phyloP scores from a whole-genome alignment of 2,797 vertebrate species.

The Dicrostonyx torquatus region DNA sequence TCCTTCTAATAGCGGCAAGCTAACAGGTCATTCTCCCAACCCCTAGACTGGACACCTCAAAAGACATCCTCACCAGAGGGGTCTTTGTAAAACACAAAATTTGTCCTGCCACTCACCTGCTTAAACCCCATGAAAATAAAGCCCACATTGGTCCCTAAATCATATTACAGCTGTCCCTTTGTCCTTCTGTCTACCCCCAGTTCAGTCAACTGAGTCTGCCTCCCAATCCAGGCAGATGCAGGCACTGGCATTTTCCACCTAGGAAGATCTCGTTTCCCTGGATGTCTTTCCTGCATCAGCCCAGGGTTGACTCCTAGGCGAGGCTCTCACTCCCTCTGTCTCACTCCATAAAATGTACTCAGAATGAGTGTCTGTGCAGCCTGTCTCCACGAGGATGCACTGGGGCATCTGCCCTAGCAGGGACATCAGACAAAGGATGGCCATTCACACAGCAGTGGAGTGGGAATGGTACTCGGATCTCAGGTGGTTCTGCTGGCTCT shows the following conservation, averaged over 20 bases:
- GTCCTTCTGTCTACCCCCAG: not conserved
- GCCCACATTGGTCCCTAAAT: not conserved
- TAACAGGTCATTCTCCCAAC: not conserved
- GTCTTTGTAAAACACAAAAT: not conserved
- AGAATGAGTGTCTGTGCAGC: not conserved
- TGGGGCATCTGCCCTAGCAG: not conserved
- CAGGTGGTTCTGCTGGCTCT: not conserved
- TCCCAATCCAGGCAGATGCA: not conserved
- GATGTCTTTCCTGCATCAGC: not conserved
- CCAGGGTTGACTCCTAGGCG: not conserved
- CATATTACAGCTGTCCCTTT: not conserved
- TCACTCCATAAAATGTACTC: not conserved
- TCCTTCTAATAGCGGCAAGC: not conserved
- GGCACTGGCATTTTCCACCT: too few relatives aligned
- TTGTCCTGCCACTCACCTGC: not conserved
- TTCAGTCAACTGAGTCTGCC: not conserved
- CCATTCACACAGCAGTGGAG: too few relatives aligned
- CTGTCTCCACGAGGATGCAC: not conserved
- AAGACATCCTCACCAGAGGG: not conserved
- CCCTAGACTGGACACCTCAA: not conserved
- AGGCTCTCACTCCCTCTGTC: not conserved
- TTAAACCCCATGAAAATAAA: not conserved
- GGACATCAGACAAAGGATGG: not conserved
- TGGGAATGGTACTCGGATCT: accelerated
- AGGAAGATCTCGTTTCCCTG: not conserved